phyloP scores from a whole-genome alignment of 2,797 vertebrate species.

The Acanthurus tractus region DNA sequence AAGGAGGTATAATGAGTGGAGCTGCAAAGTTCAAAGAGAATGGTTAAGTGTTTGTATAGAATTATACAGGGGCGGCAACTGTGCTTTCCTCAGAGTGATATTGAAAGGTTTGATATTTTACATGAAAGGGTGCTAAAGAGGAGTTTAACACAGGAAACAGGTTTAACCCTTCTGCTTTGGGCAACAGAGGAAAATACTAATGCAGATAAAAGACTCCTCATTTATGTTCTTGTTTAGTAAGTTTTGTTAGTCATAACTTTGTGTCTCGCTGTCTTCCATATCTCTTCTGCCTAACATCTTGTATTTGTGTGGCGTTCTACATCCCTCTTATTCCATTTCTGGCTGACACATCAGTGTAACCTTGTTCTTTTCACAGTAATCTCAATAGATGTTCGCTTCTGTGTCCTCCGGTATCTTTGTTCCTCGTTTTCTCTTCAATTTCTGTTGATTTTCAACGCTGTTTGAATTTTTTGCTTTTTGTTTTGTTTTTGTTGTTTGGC shows the following conservation, averaged over 20 bases:
- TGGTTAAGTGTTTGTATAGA: conserved; percentile 85
- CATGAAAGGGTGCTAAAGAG: conserved; percentile 84
- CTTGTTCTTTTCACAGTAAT: conserved; percentile 53
- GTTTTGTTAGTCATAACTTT: conserved; percentile 33
- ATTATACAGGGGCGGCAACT: conserved; percentile 73
- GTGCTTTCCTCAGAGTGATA: conserved; percentile 80
- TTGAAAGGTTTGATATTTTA: conserved; percentile 85
- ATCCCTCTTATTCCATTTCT: conserved; percentile 20
- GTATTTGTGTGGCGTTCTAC: conserved; percentile 22
- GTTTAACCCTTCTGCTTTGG: conserved; percentile 80
- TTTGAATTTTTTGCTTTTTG: conserved; percentile 30
- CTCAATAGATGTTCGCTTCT: conserved; percentile 50
- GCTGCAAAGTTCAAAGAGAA: conserved; percentile 86
- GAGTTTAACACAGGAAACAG: conserved; percentile 85
- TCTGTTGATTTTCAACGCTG: conserved; percentile 54
- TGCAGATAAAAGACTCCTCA: conserved; percentile 48
- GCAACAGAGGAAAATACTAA: conserved; percentile 67
- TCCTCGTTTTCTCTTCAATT: conserved; percentile 24
- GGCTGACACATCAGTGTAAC: conserved; percentile 38
- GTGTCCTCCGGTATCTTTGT: conserved; percentile 23
- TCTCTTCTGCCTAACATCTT: conserved; percentile 10
- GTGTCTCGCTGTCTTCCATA: conserved; percentile 10
- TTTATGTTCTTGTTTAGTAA: conserved; percentile 33
- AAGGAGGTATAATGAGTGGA: conserved; percentile 84
- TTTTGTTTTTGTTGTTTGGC: conserved; percentile 10